Evolutionary conservation across 2,888 invertebrate species (phyloP), one percentile per base, ranked within the genome.

Genomic region (Drosophila neotestacea): DNA sequence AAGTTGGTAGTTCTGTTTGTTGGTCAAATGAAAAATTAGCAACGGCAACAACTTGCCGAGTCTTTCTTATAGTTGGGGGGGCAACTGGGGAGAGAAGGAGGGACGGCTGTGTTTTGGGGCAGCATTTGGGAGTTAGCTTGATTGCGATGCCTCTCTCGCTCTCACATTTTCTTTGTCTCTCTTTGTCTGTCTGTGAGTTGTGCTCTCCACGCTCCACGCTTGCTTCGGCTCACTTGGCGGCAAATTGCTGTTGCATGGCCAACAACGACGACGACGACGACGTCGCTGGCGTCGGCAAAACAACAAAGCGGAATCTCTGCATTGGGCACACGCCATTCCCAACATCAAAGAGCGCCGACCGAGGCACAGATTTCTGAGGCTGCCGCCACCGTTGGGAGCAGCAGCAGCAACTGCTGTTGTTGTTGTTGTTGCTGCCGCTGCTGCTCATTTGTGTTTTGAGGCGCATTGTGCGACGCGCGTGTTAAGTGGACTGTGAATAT

Each of bases 311-410:
- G 82, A 91, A 92, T 92, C 91, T 91, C 91, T 84, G 91, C 91
- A 91, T 92, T 91, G 91, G 92, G 92, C 92, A 92, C 92, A 92
- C 92, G 92, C 92, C 92, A 92, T 92, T 89, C 89, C 81, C 84
- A 90, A 91, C 90, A 91, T 92, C 90, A 92, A 92, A 92, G 83
- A 63, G 46, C 7, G 78, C 92, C 92, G 92, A 88, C 85, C 46
- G 86, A 75, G 79, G 88, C 88, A 83, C 88, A 91, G 90, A 92
- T 91, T 92, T 91, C 91, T 91, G 92, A 91, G 92, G 91, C 90
- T 91, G 89, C 90, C 82, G 90, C 90, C 91, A 89, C 85, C 88
- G 88, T 91, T 91, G 85, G 89, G 88, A 16, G 16, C 16, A 16
- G 89, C 89, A 86, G 79, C 87, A 77, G 70, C 87, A 81, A 62